Evolutionary conservation across 2,888 invertebrate species (phyloP), one percentile per base, ranked within the genome.

Genomic region (Ormia ochracea): DNA sequence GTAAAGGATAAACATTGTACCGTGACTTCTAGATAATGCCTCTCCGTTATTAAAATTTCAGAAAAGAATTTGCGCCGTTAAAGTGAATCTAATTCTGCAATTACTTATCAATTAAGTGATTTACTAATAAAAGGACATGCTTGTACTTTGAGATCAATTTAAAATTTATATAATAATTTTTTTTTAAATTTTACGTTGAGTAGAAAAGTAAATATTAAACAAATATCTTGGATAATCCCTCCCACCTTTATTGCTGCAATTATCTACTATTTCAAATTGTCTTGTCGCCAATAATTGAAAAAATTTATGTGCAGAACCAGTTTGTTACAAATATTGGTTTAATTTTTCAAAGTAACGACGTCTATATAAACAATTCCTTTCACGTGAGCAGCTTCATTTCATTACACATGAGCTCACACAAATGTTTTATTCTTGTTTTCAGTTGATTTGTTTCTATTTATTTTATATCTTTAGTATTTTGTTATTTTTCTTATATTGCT

Each of bases 301-400:
- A 9, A 10, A 33, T 28, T 43, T 43, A 23, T 52, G 12, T 61
- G 12, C 41, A 50, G 26, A 41, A 31, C 38, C 45, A 61, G 41
- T 65, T 65, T 26, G 21, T 58, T 33, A 12, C 17, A 17, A n/a
- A 63, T 45, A 78, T 78, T 73, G 66, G 65, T 73, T 73, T 68
- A 73, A 68, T 65, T 21, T 70, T 68, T 23, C 33, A 68, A 70
- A 63, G 65, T 79, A 41, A 23, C 23, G 31, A 38, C 52, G 59
- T 75, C 36, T 23, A 23, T 26, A 70, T 38, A 66, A 74, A 75
- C 58, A 75, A 50, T 65, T 70, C 19, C 12, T 52, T 28, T 21
- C 65, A 75, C 79, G 61, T 79, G 70, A 72, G 43, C 65, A 75
- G 52, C 75, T 75, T 75, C 59, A 70, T 38, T 79, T 66, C 70